Conservation (phyloP, 1,140 invertebrate genomes). For the Rhynchophorus ferrugineus region DNA sequence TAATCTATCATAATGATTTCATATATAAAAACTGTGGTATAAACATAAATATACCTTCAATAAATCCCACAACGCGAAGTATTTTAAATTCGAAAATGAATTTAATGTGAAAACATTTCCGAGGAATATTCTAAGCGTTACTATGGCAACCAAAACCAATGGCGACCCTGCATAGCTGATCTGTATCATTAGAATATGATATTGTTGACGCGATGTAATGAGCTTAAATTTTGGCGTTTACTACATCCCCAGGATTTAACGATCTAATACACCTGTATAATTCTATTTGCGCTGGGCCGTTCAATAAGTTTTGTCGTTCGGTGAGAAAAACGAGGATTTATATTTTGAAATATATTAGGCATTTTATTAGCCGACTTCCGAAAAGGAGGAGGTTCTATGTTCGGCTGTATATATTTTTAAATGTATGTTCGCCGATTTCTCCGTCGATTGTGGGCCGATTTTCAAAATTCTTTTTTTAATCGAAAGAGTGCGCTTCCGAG, state of each 20-base stretch:
- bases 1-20: too few species aligned
- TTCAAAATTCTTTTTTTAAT: too few species aligned
- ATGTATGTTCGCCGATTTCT: too few species aligned
- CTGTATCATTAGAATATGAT: constrained; percentile 16
- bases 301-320: not conserved
- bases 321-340: not conserved
- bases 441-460: too few species aligned
- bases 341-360: not conserved
- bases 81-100: not conserved
- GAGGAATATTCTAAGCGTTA: not conserved
- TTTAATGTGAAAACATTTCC: not conserved
- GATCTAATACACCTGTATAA: not conserved
- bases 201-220: constrained; percentile 9
- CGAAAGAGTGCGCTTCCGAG: too few species aligned
- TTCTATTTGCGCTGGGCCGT: not conserved
- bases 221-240: constrained; percentile 10
- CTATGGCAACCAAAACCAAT: constrained; percentile 7
- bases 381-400: too few species aligned
- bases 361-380: too few species aligned
- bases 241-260: constrained; percentile 8
- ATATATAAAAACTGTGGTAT: too few species aligned
- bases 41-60: too few species aligned
- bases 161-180: constrained; percentile 6
- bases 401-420: too few species aligned
- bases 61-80: too few species aligned